Conservation (phyloP, 1,140 invertebrate species). For the Nixonia krombeini region DNA sequence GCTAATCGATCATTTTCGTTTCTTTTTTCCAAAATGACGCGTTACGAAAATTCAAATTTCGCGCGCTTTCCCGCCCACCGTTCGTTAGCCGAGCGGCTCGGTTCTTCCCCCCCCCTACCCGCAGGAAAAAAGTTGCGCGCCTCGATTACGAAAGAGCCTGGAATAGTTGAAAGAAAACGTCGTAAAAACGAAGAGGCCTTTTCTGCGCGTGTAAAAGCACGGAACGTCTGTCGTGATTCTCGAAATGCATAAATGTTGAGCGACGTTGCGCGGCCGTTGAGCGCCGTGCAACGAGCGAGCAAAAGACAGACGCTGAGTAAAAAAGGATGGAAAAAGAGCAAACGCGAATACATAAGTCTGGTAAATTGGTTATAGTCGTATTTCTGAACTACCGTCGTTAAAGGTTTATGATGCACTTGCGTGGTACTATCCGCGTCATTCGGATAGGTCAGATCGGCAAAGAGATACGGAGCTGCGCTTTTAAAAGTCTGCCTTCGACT, state of each 20-base stretch:
- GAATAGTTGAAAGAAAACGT: too few species aligned
- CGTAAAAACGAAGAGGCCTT: too few species aligned
- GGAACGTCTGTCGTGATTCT: too few species aligned
- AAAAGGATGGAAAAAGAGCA: slow-evolving; percentile 37
- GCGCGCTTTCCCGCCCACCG: too few species aligned
- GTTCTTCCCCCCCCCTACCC: too few species aligned
- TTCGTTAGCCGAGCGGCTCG: too few species aligned
- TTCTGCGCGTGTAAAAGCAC: slow-evolving; percentile 21
- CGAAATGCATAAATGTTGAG: slow-evolving; percentile 23
- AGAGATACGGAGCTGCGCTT: slow-evolving; percentile 28
- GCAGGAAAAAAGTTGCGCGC: too few species aligned
- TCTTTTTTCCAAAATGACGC: too few species aligned
- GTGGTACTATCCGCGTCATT: slow-evolving; percentile 33
- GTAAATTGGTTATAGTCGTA: slow-evolving; percentile 49
- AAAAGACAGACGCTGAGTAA: slow-evolving; percentile 20
- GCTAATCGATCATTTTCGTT: too few species aligned
- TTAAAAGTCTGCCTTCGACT: slow-evolving; percentile 40
- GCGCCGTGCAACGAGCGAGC: slow-evolving; percentile 7
- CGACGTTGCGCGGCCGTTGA: slow-evolving; percentile 21
- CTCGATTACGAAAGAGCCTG: too few species aligned
- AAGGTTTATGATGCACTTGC: slow-evolving; percentile 47
- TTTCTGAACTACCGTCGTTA: slow-evolving; percentile 48
- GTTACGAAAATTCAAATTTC: too few species aligned
- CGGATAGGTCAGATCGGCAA: slow-evolving; percentile 39
- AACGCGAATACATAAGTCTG: slow-evolving; percentile 39